Conservation (phyloP, 2,113 vertebrate species). For the Prunella fulvescens region DNA sequence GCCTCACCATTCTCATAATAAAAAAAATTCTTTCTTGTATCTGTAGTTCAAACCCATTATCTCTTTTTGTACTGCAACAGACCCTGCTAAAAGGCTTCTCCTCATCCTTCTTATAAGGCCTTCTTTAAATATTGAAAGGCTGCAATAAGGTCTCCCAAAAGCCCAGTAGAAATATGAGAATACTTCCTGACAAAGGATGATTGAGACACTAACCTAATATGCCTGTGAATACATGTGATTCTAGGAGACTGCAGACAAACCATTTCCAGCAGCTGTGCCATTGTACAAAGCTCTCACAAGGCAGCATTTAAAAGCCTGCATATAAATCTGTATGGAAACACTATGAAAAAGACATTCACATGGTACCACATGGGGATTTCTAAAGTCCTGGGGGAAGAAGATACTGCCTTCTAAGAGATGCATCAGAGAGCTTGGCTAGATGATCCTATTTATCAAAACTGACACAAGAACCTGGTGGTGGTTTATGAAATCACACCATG, state of each 20-base stretch:
- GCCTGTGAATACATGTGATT: neutral
- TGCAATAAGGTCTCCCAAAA: neutral
- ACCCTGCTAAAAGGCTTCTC: neutral
- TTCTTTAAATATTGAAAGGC: neutral
- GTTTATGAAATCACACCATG: neutral
- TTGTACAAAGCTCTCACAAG: neutral
- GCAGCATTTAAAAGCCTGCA: neutral
- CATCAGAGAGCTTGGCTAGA: neutral
- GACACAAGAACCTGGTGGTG: neutral
- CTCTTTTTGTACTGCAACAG: neutral
- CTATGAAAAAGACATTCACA: neutral
- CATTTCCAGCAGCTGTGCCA: neutral
- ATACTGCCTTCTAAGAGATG: neutral
- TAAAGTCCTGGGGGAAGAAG: neutral
- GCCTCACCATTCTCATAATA: neutral
- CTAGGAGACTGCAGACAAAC: neutral
- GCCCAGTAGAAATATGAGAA: neutral
- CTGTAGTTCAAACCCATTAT: neutral
- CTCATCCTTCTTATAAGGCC: neutral
- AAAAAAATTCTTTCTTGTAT: neutral
- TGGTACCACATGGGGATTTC: neutral
- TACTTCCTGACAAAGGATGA: neutral
- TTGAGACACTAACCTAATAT: neutral
- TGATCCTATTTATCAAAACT: neutral
- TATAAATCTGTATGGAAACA: neutral